Base-by-base conservation (phyloP, 2,888 invertebrate species). In the Andrena hattorfiana region DNA sequence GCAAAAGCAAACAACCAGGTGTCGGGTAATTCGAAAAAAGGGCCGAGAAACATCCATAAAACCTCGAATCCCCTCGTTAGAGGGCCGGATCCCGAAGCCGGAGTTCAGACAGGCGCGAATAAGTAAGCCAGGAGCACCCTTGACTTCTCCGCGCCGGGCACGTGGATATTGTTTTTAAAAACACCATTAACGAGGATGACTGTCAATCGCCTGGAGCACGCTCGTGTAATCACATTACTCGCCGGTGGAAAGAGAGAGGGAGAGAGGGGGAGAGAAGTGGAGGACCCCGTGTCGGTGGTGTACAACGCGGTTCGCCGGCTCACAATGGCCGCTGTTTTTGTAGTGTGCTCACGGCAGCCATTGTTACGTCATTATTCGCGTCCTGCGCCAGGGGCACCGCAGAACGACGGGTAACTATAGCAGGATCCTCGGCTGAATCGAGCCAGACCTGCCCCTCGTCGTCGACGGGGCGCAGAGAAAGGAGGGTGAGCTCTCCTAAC, bases 301-400 rank as follows among this genome's bases (percentile, higher is more conserved):
- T 76, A 71, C 79, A 42, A 71, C 81, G 71, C 79, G 59, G 70
- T 66, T 73, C 83, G 72, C 67, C 60, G 75, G 88, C 84, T 91
- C 90, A 92, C 91, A 92, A 93, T 92, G 90, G 86, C 89, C 87
- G 86, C 90, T 92, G 92, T 92, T 92, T 92, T 91, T 91, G 85
- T 90, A 91, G 89, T 86, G 85, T 76, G 90, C 89, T 90, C 90
- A 86, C 86, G 89, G 90, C 91, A 85, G 90, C 92, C 93, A 94
- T 94, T 94, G 94, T 94, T 94, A 91, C 92, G 91, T 94, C 92
- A 93, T 94, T 94, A 94, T 93, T 94, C 93, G 92, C 89, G 89
- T 91, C 86, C 85, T 67, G 79, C 66, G 75, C 72, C 66, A 78
- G 73, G 80, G 82, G 85, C 76, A 76, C 79, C 85, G 81, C 74